Conservation (phyloP, 2,888 invertebrate genomes). For the Diachrysia chrysitis region DNA sequence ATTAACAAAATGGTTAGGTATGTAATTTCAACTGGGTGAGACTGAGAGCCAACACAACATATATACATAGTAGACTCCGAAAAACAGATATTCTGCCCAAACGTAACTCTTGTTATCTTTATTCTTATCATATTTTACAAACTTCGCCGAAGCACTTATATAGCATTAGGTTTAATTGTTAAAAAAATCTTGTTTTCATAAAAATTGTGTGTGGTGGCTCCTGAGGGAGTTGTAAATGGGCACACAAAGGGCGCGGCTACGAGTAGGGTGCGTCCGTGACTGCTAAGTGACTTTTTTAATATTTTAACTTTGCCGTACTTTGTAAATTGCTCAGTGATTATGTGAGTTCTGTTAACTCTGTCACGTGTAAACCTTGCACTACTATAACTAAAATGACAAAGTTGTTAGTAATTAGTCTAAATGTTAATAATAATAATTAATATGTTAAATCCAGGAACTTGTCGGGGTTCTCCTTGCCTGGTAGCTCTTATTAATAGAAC, state of each 20-base stretch:
- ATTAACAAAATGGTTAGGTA: no score
- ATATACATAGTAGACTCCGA: not conserved
- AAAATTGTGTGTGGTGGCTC: slow-evolving; percentile 44
- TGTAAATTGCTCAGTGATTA: slow-evolving; percentile 32
- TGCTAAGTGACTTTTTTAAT: slow-evolving; percentile 58
- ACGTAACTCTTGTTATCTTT: not conserved
- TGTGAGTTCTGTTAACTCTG: slow-evolving; percentile 15
- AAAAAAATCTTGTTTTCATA: slow-evolving; percentile 31
- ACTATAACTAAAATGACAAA: not conserved
- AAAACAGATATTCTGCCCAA: not conserved
- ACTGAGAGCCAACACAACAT: not conserved
- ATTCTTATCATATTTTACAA: slow-evolving; percentile 1
- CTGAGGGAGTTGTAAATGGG: slow-evolving; percentile 50
- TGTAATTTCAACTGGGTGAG: no score
- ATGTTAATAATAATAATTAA: not conserved
- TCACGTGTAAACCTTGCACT: not conserved
- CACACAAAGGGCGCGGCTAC: slow-evolving; percentile 44
- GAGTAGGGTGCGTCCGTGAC: slow-evolving; percentile 43
- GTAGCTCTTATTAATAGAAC: no score
- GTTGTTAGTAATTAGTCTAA: not conserved
- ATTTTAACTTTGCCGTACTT: slow-evolving; percentile 49
- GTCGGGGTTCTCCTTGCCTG: no score
- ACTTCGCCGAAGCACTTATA: not conserved
- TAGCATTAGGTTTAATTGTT: slow-evolving; percentile 38
- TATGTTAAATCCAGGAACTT: no score